These are phyloP conservation scores for Helicoverpa assulta DNA, from an alignment of 2,888 invertebrate genomes.

Conservation along the genomic window DNA sequence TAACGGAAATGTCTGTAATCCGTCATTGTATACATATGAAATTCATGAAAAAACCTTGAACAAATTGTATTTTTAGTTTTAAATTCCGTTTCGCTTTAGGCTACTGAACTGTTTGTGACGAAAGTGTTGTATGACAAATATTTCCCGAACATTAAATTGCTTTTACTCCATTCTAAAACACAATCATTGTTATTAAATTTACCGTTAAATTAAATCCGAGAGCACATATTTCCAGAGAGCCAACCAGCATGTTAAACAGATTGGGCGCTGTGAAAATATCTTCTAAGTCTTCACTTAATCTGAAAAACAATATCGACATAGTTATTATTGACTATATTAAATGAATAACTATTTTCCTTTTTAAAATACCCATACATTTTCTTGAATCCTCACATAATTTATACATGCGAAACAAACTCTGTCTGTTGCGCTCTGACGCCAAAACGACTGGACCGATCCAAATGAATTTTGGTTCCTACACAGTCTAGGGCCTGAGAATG, in stretches of 20 bases:
- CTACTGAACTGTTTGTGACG: background rate
- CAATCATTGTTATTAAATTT: slow-evolving; percentile 47
- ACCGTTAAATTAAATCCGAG: slow-evolving; percentile 85
- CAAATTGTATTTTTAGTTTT: background rate
- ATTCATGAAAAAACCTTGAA: background rate
- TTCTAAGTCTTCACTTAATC: slow-evolving; percentile 80
- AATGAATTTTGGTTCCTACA: no score
- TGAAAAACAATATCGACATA: slow-evolving; percentile 62
- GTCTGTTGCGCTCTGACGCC: no score
- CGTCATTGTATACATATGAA: no score
- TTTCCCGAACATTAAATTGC: background rate
- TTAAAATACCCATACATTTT: no score
- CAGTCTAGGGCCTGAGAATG: no score
- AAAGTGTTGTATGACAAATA: background rate
- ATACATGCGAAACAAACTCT: no score
- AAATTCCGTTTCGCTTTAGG: background rate
- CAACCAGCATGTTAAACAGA: slow-evolving; percentile 80
- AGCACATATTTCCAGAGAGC: slow-evolving; percentile 83
- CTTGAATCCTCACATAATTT: no score
- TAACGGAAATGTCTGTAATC: no score
- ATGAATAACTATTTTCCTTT: no score
- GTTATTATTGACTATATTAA: no score
- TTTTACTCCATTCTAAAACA: slow-evolving; percentile 18
- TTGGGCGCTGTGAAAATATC: slow-evolving; percentile 81
- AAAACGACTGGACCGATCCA: no score